Evolutionary conservation across 30 jellyfish, hydroid and myxozoan species (phyloP).

Genomic region (Aurelia coerulea): DNA sequence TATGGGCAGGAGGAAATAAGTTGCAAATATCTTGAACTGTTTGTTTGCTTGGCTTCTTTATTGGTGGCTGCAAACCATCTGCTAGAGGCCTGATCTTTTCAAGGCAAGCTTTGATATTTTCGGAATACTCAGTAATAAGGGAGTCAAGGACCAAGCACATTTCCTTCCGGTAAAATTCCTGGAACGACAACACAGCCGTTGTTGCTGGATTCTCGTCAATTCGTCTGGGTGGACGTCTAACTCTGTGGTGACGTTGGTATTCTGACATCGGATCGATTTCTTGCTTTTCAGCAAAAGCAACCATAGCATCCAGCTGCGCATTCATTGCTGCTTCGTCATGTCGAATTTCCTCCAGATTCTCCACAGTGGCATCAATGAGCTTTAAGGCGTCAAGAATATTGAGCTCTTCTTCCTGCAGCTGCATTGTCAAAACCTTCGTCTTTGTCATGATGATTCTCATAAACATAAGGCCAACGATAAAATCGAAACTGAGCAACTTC

Average conservation of each 20-base stretch:
- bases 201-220: too few relatives aligned
- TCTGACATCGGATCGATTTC: conserved; percentile 25
- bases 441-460: conserved; percentile 42
- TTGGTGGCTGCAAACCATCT: too few relatives aligned
- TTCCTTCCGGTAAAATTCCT: too few relatives aligned
- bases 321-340: conserved; percentile 25
- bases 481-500: conserved; percentile 43
- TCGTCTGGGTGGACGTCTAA: conserved; percentile 30
- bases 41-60: too few relatives aligned
- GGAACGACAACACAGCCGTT: too few relatives aligned
- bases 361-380: conserved; percentile 41
- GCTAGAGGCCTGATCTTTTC: too few relatives aligned
- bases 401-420: conserved; percentile 61
- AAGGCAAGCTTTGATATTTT: too few relatives aligned
- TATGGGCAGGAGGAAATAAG: too few relatives aligned
- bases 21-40: too few relatives aligned
- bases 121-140: too few relatives aligned
- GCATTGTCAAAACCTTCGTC: conserved; percentile 48
- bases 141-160: too few relatives aligned
- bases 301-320: too few relatives aligned
- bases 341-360: conserved; percentile 27
- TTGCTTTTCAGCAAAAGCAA: conserved; percentile 17
- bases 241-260: not conserved
- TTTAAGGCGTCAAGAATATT: conserved; percentile 32
- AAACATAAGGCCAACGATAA: conserved; percentile 38